Evolutionary conservation across 2,113 vertebrate species (phyloP), one percentile per base, ranked within the genome.

Genomic region (Megaptera novaeangliae): DNA sequence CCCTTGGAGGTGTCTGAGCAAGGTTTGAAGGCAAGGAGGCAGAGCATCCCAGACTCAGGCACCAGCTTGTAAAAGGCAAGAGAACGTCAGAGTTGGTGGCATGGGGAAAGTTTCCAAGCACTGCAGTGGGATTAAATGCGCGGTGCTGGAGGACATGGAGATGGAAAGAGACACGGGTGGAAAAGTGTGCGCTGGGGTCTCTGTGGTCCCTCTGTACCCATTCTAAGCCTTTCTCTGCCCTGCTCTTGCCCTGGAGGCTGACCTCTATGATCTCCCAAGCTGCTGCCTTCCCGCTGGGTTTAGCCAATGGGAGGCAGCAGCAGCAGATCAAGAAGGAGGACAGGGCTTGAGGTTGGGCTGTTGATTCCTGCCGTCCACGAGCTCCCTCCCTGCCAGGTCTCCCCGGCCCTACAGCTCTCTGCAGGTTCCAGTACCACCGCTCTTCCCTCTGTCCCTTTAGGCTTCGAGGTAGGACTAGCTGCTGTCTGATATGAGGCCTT

Each of bases 101-200:
- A 10, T 8, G 5, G 44, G 87, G 49, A 20, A 75, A 36, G 18
- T 34, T 21, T 57, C 64, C 5, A 25, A 36, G 29, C 3, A 3
- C 69, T 27, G n/a, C 10, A 1, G 4, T 11, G 20, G 52, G 44
- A 72, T 20, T 20, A 27, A 23, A 23, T 14, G 52, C 15, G 1
- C 29, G 5, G 59, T n/a, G 18, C 55, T 44, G 34, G 87, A 63
- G 20, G 27, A 55, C 11, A 46, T 57, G 4, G 55, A 46, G 2
- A 29, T n/a, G 5, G 23, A 25, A 34, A n/a, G 0, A 68, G 1
- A 17, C 6, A 15, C 0, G 2, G 44, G 34, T 36, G 41, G 41
- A 39, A 27, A 63, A 57, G 41, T 7, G 5, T 31, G 25, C 41
- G 9, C 41, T 59, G 64, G 66, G n/a, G 29, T 80, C 61, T 59